These are phyloP conservation scores for Siphlonurus alternatus DNA, from an alignment of 2,888 invertebrate species.

Conservation along the genomic window DNA sequence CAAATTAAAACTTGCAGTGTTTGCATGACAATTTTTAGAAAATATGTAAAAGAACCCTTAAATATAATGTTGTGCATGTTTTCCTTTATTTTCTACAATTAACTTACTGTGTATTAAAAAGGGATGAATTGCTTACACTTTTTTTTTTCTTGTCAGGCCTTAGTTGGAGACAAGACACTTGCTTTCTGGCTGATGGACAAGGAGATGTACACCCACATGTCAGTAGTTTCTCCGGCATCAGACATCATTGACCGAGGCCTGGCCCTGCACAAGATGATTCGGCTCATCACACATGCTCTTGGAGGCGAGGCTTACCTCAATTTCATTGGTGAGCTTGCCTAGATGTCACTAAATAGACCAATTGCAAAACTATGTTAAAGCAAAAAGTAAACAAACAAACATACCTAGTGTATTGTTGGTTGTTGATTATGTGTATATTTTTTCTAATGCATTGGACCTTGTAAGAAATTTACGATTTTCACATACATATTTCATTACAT, in stretches of 20 bases:
- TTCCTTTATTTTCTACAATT: neutral
- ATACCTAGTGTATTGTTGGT: too few relatives aligned
- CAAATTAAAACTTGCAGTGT: too few relatives aligned
- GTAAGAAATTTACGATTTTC: too few relatives aligned
- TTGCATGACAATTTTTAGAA: neutral
- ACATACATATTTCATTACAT: too few relatives aligned
- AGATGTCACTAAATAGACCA: neutral
- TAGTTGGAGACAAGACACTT: conserved; percentile 96
- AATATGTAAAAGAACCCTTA: neutral
- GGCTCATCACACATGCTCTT: conserved; percentile 79
- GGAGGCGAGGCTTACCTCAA: conserved; percentile 99
- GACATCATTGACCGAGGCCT: conserved; percentile 78
- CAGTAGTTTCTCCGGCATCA: conserved; percentile 46
- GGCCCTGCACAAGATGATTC: conserved; percentile 92
- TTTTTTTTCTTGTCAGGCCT: conserved; percentile 38
- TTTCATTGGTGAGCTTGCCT: conserved; percentile 62
- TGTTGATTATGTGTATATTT: too few relatives aligned
- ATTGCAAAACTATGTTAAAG: too few relatives aligned
- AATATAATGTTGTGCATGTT: neutral
- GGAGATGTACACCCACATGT: conserved; percentile 97
- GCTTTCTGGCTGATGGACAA: conserved; percentile 99
- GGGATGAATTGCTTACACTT: neutral
- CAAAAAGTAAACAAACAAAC: too few relatives aligned
- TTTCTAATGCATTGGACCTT: too few relatives aligned
- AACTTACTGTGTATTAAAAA: neutral